phyloP scores from a whole-genome alignment of 2,797 vertebrate genomes.

The Rhinogobio ventralis region DNA sequence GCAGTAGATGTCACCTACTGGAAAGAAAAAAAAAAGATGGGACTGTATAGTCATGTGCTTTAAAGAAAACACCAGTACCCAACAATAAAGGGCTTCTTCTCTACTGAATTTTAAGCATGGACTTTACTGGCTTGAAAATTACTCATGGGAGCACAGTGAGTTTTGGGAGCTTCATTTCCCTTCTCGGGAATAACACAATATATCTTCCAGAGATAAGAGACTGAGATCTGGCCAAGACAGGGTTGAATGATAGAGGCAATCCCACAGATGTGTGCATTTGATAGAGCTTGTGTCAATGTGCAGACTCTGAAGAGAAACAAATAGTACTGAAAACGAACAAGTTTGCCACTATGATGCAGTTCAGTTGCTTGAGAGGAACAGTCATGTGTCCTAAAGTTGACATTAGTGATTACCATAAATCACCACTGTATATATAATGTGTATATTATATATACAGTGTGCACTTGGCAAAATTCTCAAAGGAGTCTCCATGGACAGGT shows the following conservation, averaged over 20 bases:
- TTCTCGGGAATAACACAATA: constrained; percentile 48
- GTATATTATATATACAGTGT: background rate
- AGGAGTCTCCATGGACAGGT: background rate
- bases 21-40: background rate
- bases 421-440: constrained; percentile 12
- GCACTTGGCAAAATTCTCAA: constrained; percentile 33
- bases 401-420: constrained; percentile 40
- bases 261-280: constrained; percentile 58
- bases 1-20: background rate
- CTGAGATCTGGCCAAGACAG: constrained; percentile 56
- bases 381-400: constrained; percentile 34
- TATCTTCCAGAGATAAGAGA: constrained; percentile 59
- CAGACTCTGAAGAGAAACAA: constrained; percentile 57
- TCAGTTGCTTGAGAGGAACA: constrained; percentile 38
- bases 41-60: background rate
- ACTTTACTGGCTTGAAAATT: constrained; percentile 47
- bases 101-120: constrained; percentile 34
- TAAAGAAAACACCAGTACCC: constrained; percentile 4
- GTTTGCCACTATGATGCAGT: constrained; percentile 30
- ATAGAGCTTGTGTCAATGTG: constrained; percentile 53
- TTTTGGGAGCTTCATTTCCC: constrained; percentile 45
- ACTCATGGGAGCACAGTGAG: constrained; percentile 60
- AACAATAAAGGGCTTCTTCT: constrained; percentile 13
- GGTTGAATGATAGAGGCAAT: constrained; percentile 61
- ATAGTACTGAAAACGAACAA: constrained; percentile 45